Conservation (phyloP, 1,140 invertebrate genomes). For the Mizuhopecten yessoensis region DNA sequence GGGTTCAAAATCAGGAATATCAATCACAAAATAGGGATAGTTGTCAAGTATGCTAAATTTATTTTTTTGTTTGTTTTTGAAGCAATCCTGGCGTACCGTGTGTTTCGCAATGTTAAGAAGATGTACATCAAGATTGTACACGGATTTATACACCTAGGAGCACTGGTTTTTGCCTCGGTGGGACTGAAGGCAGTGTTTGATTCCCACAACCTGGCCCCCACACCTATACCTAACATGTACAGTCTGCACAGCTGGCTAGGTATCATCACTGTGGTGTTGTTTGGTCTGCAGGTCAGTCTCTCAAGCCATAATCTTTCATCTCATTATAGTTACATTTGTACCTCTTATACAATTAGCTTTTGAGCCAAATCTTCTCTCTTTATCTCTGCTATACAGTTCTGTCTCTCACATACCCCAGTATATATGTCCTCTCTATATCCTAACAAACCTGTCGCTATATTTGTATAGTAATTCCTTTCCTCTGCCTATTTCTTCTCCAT, state of each 20-base stretch:
- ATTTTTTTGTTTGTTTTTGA: constrained; percentile 83
- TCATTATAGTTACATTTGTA: too few relatives aligned
- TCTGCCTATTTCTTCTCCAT: too few relatives aligned
- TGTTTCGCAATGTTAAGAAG: constrained; percentile 90
- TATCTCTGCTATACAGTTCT: too few relatives aligned
- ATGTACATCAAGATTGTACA: constrained; percentile 91
- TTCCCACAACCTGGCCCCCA: constrained; percentile 88
- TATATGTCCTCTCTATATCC: too few relatives aligned
- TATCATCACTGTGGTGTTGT: constrained; percentile 89
- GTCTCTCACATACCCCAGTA: too few relatives aligned
- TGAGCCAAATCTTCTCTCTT: too few relatives aligned
- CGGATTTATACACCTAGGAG: constrained; percentile 87
- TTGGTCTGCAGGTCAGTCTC: constrained; percentile 88
- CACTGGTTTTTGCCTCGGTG: constrained; percentile 89
- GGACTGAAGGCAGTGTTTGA: constrained; percentile 92
- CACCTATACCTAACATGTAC: constrained; percentile 91
- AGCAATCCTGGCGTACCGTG: constrained; percentile 93
- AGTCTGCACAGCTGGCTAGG: constrained; percentile 94
- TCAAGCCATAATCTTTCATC: too few relatives aligned
- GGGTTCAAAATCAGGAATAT: too few relatives aligned
- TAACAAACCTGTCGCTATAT: too few relatives aligned
- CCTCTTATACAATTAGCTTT: too few relatives aligned
- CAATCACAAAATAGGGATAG: too few relatives aligned
- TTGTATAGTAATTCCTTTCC: too few relatives aligned
- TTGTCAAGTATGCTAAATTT: constrained; percentile 82